Conservation (phyloP, 2,888 invertebrate genomes). For the Drosophila acutilabella region DNA sequence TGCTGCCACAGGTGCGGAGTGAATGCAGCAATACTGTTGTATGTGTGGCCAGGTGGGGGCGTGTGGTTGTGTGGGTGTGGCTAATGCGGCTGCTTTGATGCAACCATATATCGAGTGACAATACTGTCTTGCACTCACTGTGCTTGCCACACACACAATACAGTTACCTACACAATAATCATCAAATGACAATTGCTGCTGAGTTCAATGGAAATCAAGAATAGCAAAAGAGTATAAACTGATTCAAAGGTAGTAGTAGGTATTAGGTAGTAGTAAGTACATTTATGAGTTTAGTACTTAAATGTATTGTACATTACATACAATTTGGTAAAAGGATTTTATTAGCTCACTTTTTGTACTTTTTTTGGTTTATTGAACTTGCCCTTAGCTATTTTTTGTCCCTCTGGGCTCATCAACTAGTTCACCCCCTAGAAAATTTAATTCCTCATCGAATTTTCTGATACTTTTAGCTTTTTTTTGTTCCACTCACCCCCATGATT, state of each 20-base stretch:
- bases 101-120: slow-evolving; percentile 1
- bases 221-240: not conserved
- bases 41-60: not conserved
- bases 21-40: slow-evolving; percentile 1
- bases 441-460: too few relatives aligned
- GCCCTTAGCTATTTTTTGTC: too few relatives aligned
- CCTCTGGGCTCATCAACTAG: too few relatives aligned
- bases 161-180: slow-evolving; percentile 21
- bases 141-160: slow-evolving; percentile 14
- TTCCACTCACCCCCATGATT: not conserved
- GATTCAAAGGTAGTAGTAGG: not conserved
- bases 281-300: too few relatives aligned
- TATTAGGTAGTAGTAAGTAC: not conserved
- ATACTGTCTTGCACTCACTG: slow-evolving; percentile 1
- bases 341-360: too few relatives aligned
- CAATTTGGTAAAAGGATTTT: too few relatives aligned
- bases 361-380: too few relatives aligned
- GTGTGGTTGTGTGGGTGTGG: slow-evolving; percentile 11
- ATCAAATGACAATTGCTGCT: slow-evolving; percentile 16
- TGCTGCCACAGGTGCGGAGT: slow-evolving; percentile 6
- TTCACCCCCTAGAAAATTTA: too few relatives aligned
- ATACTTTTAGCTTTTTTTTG: not conserved
- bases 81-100: slow-evolving; percentile 32
- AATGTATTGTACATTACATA: too few relatives aligned
- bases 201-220: not conserved